Percentiles rank a stretch among this genome's conserved stretches.
phyloP scores from a whole-genome alignment of 2,797 vertebrate genomes.

The Myotis vivesi region DNA sequence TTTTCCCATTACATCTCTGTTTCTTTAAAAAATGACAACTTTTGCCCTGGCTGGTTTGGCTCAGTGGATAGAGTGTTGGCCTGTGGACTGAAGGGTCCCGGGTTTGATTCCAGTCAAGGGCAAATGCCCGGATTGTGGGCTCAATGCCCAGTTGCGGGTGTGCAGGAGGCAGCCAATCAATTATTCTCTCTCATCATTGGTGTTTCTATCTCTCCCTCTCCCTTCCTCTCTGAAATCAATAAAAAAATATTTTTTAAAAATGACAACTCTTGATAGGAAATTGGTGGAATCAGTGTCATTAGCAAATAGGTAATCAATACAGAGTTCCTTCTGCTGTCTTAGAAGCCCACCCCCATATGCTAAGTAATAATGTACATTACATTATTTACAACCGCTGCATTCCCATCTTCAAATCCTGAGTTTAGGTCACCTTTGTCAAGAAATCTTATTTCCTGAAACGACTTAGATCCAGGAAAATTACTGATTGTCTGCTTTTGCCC shows the following conservation, averaged over 20 bases:
- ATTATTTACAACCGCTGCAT: not conserved
- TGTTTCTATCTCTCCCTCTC: too few relatives aligned
- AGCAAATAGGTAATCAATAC: slow-evolving; percentile 44
- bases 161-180: too few relatives aligned
- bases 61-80: too few relatives aligned
- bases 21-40: slow-evolving; percentile 37
- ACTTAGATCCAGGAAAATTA: slow-evolving; percentile 44
- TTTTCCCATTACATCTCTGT: not conserved
- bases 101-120: too few relatives aligned
- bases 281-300: not conserved
- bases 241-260: not conserved
- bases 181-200: too few relatives aligned
- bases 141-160: too few relatives aligned
- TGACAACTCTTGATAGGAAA: slow-evolving; percentile 14
- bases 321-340: not conserved
- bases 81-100: too few relatives aligned
- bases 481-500: slow-evolving; percentile 11
- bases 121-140: too few relatives aligned
- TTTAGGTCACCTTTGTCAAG: slow-evolving; percentile 20
- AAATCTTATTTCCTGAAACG: slow-evolving; percentile 7
- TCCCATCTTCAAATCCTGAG: not conserved
- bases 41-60: not conserved
- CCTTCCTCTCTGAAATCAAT: too few relatives aligned
- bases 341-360: not conserved
- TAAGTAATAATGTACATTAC: not conserved